A percentile compares a stretch with the other conserved stretches of the same genome.
These are phyloP conservation scores for Cosmorhoe ocellata DNA, from an alignment of 2,888 invertebrate genomes.

Conservation along the genomic window DNA sequence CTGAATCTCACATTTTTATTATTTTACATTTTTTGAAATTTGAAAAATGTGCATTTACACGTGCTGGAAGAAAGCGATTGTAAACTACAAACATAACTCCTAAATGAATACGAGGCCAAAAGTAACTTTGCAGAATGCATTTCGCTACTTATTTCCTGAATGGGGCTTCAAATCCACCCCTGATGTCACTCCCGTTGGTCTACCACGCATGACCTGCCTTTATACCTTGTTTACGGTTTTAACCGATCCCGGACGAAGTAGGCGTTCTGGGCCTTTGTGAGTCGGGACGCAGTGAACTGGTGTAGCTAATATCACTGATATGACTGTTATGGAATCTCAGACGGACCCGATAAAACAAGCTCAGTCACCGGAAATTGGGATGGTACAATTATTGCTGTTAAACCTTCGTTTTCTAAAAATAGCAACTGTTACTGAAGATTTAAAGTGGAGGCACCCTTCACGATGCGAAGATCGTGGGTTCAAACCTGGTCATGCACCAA, in stretches of 20 bases:
- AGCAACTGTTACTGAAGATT: background rate
- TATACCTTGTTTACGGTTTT: constrained; percentile 36
- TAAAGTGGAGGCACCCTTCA: no score
- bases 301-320: constrained; percentile 19
- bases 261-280: constrained; percentile 27
- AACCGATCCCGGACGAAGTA: constrained; percentile 28
- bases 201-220: constrained; percentile 34
- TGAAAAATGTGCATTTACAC: no score
- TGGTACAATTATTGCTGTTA: background rate
- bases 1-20: no score
- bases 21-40: no score
- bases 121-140: no score
- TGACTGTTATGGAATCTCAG: constrained; percentile 16
- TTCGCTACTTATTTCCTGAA: background rate
- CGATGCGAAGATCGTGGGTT: no score
- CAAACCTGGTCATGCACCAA: no score
- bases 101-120: no score
- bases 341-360: background rate
- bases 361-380: constrained; percentile 4
- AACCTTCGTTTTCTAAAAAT: background rate
- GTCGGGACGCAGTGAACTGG: constrained; percentile 18
- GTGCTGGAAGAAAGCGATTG: no score
- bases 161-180: constrained; percentile 8
- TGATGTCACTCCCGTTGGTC: constrained; percentile 15
- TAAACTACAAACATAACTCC: no score